phyloP scores from a whole-genome alignment of 2,888 invertebrate genomes.

The Tupiocoris notatus region DNA sequence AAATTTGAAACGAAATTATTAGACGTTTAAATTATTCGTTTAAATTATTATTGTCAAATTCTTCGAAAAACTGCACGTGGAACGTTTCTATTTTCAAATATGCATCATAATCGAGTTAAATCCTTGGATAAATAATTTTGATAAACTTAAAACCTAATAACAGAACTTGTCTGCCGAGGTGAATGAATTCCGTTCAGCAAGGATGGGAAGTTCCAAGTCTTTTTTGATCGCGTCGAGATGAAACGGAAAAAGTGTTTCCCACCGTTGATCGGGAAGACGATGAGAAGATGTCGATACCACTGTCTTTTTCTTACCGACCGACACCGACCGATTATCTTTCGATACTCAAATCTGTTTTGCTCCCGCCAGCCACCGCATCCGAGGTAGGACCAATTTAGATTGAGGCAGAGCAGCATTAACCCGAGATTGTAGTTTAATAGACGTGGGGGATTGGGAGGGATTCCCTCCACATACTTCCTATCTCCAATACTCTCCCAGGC shows the following conservation, averaged over 20 bases:
- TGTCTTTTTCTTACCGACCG: not conserved
- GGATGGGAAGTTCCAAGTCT: not conserved
- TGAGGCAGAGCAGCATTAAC: conserved; percentile 40
- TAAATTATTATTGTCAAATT: too few species aligned
- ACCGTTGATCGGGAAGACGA: not conserved
- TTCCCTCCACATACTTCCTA: not conserved
- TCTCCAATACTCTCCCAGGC: not conserved
- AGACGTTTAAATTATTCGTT: too few species aligned
- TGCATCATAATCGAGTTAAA: too few species aligned
- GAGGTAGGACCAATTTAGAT: conserved; percentile 41
- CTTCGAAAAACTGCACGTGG: too few species aligned
- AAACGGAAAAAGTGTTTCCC: not conserved
- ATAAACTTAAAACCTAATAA: too few species aligned
- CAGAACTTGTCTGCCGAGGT: too few species aligned
- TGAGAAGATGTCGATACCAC: not conserved
- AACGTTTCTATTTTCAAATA: too few species aligned
- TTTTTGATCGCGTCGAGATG: not conserved
- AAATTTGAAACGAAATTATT: too few species aligned
- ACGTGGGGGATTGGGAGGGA: conserved; percentile 1
- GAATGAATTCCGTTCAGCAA: too few species aligned
- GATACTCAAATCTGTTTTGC: conserved; percentile 34
- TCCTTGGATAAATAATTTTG: too few species aligned
- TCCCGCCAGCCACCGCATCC: conserved; percentile 16
- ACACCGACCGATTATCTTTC: conserved; percentile 32
- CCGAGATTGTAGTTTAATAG: conserved; percentile 43